A percentile compares a stretch with the other conserved stretches of the same genome.
These are phyloP conservation scores for Lycorma delicatula DNA, from an alignment of 1,140 invertebrate genomes.

Conservation along the genomic window DNA sequence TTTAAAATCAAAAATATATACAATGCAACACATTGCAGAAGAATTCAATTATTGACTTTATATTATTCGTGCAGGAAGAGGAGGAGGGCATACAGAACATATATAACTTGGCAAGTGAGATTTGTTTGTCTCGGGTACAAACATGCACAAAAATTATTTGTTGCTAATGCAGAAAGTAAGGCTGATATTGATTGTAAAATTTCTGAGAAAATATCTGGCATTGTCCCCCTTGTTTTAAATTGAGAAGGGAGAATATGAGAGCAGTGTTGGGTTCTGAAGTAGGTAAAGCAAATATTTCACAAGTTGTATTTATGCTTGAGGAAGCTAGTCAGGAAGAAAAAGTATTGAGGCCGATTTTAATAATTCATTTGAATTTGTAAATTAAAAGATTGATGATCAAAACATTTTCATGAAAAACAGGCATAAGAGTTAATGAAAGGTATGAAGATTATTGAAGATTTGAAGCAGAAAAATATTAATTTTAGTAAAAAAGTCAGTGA, in stretches of 20 bases:
- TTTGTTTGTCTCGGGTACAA: neutral
- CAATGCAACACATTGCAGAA: no score
- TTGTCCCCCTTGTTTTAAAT: neutral
- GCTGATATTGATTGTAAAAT: neutral
- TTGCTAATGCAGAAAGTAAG: neutral
- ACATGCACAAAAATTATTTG: neutral
- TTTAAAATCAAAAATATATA: no score
- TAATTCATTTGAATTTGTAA: conserved; percentile 9
- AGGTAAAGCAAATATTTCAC: neutral
- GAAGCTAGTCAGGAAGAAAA: conserved; percentile 19
- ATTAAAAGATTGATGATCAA: conserved; percentile 5
- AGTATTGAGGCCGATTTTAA: conserved; percentile 16
- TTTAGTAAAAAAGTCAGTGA: conserved; percentile 3
- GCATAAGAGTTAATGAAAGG: neutral
- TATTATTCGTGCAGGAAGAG: no score
- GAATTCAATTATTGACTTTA: no score
- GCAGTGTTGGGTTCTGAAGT: neutral
- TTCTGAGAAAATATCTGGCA: neutral
- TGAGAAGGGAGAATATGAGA: neutral
- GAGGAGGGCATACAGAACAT: no score
- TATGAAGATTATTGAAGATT: neutral
- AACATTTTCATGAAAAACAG: neutral
- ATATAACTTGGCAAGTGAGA: no score
- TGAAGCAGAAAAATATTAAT: conserved; percentile 2
- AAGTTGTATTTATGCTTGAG: conserved; percentile 14